Percentiles rank a stretch among this genome's conserved stretches.
Evolutionary conservation across 2,113 vertebrate genomes (phyloP).

Genomic region (Sinocyclocheilus rhinocerous): DNA sequence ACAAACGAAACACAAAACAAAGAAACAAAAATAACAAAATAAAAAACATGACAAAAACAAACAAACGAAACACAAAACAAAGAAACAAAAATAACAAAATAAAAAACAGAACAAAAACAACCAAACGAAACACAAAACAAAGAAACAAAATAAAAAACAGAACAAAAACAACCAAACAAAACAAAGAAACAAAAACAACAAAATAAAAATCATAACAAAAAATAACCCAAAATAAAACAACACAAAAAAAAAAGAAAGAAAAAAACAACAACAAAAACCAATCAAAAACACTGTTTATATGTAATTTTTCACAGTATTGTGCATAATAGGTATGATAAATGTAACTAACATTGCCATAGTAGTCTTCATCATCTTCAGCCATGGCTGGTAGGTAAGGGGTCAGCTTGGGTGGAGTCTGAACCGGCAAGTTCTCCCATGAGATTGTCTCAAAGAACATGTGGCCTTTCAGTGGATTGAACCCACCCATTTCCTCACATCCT

Average conservation of each 20-base stretch:
- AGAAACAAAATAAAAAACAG: too few species aligned
- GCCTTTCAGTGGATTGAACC: conserved; percentile 86
- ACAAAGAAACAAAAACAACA: background rate
- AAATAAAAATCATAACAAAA: background rate
- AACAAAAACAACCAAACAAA: background rate
- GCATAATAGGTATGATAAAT: background rate
- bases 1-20: too few species aligned
- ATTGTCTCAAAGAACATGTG: conserved; percentile 93
- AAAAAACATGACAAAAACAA: too few species aligned
- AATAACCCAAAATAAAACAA: background rate
- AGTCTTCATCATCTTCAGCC: conserved; percentile 98
- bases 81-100: too few species aligned
- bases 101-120: too few species aligned
- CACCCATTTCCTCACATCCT: conserved; percentile 96
- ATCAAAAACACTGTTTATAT: background rate
- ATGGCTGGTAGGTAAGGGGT: conserved; percentile 96
- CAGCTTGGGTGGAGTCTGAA: conserved; percentile 94
- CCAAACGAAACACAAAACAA: too few species aligned
- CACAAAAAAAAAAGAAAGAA: too few species aligned
- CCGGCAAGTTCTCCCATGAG: conserved; percentile 89
- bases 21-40: too few species aligned
- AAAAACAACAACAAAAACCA: too few species aligned
- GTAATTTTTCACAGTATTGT: background rate
- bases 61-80: too few species aligned
- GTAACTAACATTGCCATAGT: conserved; percentile 91